phyloP scores from a whole-genome alignment of 1,140 invertebrate species.

The Caerostris darwini region DNA sequence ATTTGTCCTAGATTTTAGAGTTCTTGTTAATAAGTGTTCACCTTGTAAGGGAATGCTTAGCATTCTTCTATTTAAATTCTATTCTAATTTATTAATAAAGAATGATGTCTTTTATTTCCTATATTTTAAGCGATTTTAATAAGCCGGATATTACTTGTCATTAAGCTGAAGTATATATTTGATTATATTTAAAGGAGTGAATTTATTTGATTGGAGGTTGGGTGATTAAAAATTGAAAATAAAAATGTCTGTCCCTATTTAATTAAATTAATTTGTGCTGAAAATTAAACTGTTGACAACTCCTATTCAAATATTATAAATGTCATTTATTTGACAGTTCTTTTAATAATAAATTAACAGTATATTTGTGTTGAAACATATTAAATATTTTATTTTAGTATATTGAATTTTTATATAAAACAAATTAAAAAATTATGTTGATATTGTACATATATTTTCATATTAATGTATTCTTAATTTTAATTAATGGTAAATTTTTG shows the following conservation, averaged over 20 bases:
- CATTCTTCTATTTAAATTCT: background rate
- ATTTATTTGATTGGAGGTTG: too few species aligned
- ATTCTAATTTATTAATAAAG: background rate
- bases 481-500: too few species aligned
- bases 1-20: constrained; percentile 72
- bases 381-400: too few species aligned
- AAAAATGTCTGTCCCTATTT: background rate
- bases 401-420: too few species aligned
- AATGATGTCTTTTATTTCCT: background rate
- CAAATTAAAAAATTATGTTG: too few species aligned
- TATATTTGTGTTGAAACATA: too few species aligned
- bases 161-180: background rate
- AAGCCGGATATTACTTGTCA: background rate
- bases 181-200: too few species aligned
- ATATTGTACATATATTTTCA: too few species aligned
- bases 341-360: too few species aligned
- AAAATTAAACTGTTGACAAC: background rate
- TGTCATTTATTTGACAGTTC: background rate
- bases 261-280: background rate
- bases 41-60: constrained; percentile 57
- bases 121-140: background rate
- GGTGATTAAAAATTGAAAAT: background rate
- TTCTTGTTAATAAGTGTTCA: constrained; percentile 34
- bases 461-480: too few species aligned
- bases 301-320: background rate